phyloP scores from a whole-genome alignment of 30 jellyfish, hydroid and myxozoan species.

The Hydractinia echinata region DNA sequence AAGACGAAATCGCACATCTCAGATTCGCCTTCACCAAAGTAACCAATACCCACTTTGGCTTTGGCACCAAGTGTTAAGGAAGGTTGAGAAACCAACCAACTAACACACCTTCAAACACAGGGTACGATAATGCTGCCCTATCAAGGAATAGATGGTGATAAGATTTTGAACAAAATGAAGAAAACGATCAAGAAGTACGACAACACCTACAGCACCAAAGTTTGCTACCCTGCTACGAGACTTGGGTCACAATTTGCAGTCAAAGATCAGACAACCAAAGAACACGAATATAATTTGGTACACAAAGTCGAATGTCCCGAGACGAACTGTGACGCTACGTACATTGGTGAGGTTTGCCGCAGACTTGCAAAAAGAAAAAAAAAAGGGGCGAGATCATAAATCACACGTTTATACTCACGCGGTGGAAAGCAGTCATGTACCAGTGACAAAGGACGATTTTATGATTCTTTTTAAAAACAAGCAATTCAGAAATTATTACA shows the following conservation, averaged over 20 bases:
- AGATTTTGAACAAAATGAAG: constrained; percentile 1
- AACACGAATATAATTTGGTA: neutral
- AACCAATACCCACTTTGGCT: constrained; percentile 4
- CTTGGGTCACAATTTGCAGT: neutral
- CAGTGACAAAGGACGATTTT: constrained; percentile 11
- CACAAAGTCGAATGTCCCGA: too few relatives aligned
- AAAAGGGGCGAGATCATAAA: too few relatives aligned
- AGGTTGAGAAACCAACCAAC: neutral
- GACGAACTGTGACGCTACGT: too few relatives aligned
- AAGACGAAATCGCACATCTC: too few relatives aligned
- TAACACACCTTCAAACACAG: neutral
- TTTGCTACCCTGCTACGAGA: neutral
- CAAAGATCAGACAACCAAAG: neutral
- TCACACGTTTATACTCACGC: too few relatives aligned
- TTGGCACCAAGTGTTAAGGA: constrained; percentile 12
- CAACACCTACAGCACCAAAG: neutral
- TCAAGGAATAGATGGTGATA: neutral
- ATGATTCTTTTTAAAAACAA: constrained; percentile 1
- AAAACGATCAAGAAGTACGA: neutral
- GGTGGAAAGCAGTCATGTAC: too few relatives aligned
- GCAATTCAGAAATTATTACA: constrained; percentile 1
- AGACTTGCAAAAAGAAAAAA: too few relatives aligned
- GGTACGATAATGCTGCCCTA: neutral
- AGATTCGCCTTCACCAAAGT: too few relatives aligned
- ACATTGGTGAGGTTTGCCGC: too few relatives aligned